Base-by-base conservation (phyloP, 2,113 vertebrate species). In the Acrocephalus kingi region DNA sequence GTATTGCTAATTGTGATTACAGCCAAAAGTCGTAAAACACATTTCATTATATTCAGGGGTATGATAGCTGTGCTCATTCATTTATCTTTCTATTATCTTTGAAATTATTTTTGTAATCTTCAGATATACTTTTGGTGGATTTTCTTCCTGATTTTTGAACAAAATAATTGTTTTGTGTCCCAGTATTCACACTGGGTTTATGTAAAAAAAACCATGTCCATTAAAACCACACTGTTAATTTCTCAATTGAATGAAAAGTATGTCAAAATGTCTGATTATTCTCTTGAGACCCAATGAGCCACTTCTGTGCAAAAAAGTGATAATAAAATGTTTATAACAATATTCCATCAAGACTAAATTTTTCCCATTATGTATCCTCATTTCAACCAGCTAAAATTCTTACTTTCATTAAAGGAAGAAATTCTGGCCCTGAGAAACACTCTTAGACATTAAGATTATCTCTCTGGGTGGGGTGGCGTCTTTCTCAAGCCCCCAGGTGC, bases 1-100 rank as follows among this genome's bases (percentile, higher is more conserved):
- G 89, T 93, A 95, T 46, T 93, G 92, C 95, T 98, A 98, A 97
- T 91, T 96, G 92, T 97, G 97, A 97, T 98, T 97, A 96, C 84
- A 96, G 91, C 89, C 96, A 97, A 98, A 94, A 95, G 91, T 95
- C 82, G 10, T 90, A 96, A 96, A 97, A 73, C 74, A 95, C 79
- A 93, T 96, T 91, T 94, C 92, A 73, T 48, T 86, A 91, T 55
- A 85, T 95, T 94, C 96, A 72, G 28, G 82, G 89, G 91, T 95
- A 95, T 84, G 31, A 45, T 86, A 88, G 91, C 61, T 43, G 31
- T 55, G 77, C 39, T 94, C 86, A 63, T 91, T 93, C 63, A 95
- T 94, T 93, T 91, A 72, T 91, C 69, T 95, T 95, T 96, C 67
- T 84, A 45, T 95, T 95, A 96, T 93, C 69, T 91, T 95, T 93